Evolutionary conservation across 2,888 invertebrate genomes (phyloP), one percentile per base, ranked within the genome.

Genomic region (Drosophila aldrichi): DNA sequence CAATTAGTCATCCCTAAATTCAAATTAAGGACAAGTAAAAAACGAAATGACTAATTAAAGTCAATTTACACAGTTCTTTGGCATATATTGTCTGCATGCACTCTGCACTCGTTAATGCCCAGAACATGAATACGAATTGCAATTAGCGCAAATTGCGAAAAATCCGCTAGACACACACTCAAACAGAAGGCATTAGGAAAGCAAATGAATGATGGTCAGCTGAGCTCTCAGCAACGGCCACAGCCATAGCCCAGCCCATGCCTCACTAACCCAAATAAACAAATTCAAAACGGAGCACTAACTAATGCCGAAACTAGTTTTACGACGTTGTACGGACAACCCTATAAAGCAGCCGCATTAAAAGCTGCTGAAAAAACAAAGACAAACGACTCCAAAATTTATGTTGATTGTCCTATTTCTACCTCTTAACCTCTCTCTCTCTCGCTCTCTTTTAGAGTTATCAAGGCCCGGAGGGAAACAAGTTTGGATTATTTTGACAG

Each of bases 291-390:
- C 77, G 52, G 43, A 40, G 66, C 61, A 48, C 58, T 81, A 63
- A 62, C 73, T 73, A 73, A 76, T 77, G 83, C 79, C 79, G 70
- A 84, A 89, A 89, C 90, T 74, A 56, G 84, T 89, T 84, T 89
- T 81, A 87, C 73, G 76, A 81, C 70, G 60, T 67, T 77, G 74
- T 58, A 51, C 52, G 49, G 72, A 67, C 81, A 83, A 72, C 82
- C 72, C 69, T 69, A 88, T 82, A 85, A 85, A 79, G 76, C 70
- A 73, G 63, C 58, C 67, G 58, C 70, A 82, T 71, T 80, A 70
- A 71, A 58, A 51, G 7, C 40, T 36, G 36, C 16, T 43, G 46
- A 41, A 40, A 65, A 79, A 56, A 65, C 69, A 63, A 76, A 69
- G 22, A 61, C 58, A 70, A 66, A 76, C 71, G 60, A 76, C 60